Evolutionary conservation across 2,797 vertebrate genomes (phyloP).

Genomic region (Phylloscopus collybita): DNA sequence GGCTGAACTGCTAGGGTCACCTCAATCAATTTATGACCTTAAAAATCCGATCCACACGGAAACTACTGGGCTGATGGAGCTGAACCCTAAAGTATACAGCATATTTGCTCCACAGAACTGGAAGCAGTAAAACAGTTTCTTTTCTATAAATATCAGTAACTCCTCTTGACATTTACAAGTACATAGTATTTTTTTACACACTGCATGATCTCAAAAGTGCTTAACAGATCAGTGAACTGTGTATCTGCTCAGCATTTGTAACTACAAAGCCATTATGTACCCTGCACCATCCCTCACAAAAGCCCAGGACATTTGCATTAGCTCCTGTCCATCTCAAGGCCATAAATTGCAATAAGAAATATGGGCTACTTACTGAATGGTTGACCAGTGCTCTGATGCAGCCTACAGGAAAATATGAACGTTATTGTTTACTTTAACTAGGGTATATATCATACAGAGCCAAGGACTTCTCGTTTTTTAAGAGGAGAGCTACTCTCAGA

Average conservation of each 20-base stretch:
- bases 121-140: constrained; percentile 74
- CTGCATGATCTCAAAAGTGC: constrained; percentile 49
- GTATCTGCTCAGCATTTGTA: constrained; percentile 29
- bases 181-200: constrained; percentile 57
- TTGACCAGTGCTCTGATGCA: constrained; percentile 48
- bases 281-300: background rate
- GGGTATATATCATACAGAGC: constrained; percentile 36
- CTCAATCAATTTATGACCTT: constrained; percentile 75
- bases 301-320: constrained; percentile 38
- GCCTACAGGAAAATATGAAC: constrained; percentile 54
- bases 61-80: constrained; percentile 58
- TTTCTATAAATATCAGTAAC: constrained; percentile 78
- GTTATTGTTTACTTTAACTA: constrained; percentile 67
- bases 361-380: constrained; percentile 43
- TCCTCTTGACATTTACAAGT: constrained; percentile 80
- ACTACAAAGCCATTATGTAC: background rate
- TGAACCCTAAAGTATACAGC: constrained; percentile 64
- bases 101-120: constrained; percentile 66
- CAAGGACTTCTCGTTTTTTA: constrained; percentile 3
- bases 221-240: constrained; percentile 52
- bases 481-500: constrained; percentile 23
- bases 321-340: constrained; percentile 7
- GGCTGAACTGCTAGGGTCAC: constrained; percentile 57
- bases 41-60: constrained; percentile 53
- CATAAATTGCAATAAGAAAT: constrained; percentile 41